Percentiles rank a stretch among this genome's conserved stretches.
phyloP scores from a whole-genome alignment of 2,797 vertebrate species.

The Lepilemur septentrionalis region DNA sequence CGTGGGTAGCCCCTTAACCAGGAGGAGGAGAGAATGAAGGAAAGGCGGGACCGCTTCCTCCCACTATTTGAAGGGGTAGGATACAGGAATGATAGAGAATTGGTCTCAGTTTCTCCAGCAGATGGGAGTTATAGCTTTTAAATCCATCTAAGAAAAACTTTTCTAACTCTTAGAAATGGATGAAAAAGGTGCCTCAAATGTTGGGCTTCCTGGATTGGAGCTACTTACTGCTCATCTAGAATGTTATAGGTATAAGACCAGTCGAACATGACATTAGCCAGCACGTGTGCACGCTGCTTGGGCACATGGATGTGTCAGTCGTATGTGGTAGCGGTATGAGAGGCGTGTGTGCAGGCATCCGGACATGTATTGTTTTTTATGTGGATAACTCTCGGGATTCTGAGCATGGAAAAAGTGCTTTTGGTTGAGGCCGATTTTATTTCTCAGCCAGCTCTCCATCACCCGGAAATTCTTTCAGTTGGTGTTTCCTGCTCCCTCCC shows the following conservation, averaged over 20 bases:
- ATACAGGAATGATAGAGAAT: background rate
- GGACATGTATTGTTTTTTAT: background rate
- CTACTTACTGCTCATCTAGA: background rate
- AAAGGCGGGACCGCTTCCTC: background rate
- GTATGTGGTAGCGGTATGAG: background rate
- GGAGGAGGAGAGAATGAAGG: background rate
- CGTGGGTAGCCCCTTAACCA: too few species aligned
- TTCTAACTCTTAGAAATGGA: background rate
- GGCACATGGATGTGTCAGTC: fast-evolving
- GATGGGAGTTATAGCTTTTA: background rate
- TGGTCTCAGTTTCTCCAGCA: background rate
- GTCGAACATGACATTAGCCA: background rate
- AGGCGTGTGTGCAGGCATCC: too few species aligned
- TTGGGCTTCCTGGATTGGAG: background rate
- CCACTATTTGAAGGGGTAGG: background rate
- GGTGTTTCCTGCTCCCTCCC: background rate
- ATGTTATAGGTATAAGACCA: too few species aligned
- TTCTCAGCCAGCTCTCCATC: background rate
- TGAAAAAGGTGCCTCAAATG: background rate
- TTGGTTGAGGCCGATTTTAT: background rate
- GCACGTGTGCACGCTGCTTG: background rate
- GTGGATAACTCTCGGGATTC: background rate
- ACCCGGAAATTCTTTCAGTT: background rate
- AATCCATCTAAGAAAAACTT: background rate
- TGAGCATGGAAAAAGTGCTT: background rate